Percentiles rank a stretch among this genome's conserved stretches.
phyloP scores from a whole-genome alignment of 2,888 invertebrate genomes.

The Machimus rusticus region DNA sequence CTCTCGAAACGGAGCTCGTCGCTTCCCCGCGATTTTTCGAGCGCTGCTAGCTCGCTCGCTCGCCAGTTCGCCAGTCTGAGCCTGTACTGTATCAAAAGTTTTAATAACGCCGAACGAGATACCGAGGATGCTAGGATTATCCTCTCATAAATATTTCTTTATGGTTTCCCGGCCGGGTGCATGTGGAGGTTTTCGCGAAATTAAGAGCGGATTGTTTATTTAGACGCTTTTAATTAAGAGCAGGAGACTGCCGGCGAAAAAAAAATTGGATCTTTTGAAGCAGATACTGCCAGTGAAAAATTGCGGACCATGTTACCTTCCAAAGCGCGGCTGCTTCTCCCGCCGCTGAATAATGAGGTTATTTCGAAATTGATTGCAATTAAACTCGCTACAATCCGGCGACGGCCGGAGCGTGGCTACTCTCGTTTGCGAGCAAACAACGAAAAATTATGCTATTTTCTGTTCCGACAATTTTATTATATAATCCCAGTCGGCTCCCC shows the following conservation, averaged over 20 bases:
- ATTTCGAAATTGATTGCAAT: not conserved
- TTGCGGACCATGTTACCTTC: not conserved
- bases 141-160: slow-evolving; percentile 4
- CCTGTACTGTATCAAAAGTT: slow-evolving; percentile 1
- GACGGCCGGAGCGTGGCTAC: not conserved
- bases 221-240: slow-evolving; percentile 18
- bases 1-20: not conserved
- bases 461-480: not conserved
- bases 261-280: not conserved
- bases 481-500: not conserved
- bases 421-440: not conserved
- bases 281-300: not conserved
- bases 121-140: not conserved
- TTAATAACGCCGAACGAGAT: slow-evolving; percentile 3
- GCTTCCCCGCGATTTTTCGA: not conserved
- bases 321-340: not conserved
- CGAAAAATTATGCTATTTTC: not conserved
- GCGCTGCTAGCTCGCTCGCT: not conserved
- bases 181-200: not conserved
- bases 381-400: not conserved
- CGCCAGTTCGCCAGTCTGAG: not conserved
- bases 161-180: not conserved
- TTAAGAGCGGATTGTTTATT: slow-evolving; percentile 1
- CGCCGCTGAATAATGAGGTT: not conserved
- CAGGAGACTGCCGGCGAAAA: not conserved